Evolutionary conservation across 35 echinoderm and acorn worm genomes (phyloP), one percentile per base, ranked within the genome.

Genomic region (Heliocidaris tuberculata): DNA sequence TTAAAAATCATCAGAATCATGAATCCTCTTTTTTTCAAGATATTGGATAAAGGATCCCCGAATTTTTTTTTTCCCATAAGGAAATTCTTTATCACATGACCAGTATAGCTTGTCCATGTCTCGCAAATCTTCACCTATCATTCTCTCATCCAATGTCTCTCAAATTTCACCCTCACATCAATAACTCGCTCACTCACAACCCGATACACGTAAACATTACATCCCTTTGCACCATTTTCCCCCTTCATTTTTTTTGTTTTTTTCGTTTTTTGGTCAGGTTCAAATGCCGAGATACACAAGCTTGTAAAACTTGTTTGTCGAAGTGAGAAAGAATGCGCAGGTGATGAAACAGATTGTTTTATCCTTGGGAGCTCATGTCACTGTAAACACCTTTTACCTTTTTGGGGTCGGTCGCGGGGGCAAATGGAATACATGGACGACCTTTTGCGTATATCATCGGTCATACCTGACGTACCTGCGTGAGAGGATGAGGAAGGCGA

Each of bases 251-350:
- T 78, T 78, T n/a, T 27, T n/a, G n/a, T 27, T 78, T 42, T 1
- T 3, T 42, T 42, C 35, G 3, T 42, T 42, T 42, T 27, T 19
- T 78, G 7, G 52, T 78, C 65, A n/a, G 65, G 65, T 78, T 78
- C 27, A 27, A 7, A n/a, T 78, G 17, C 19, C 65, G n/a, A n/a
- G n/a, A 24, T 78, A 78, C 65, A 17, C 17, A 24, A 78, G 65
- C 65, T 78, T 78, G 65, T 78, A 78, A 78, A 78, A 78, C 65
- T 78, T 78, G 65, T 78, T 78, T 70, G n/a, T n/a, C 21, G 27
- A 78, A 19, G 65, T 27, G 65, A 19, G 65, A 78, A 78, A 78
- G 65, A 78, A 78, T 78, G 65, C 27, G 19, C 65, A 78, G 65
- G 65, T 78, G 65, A 78, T 78, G 27, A 78, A 27, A 78, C 27